Evolutionary conservation across 2,113 vertebrate species (phyloP).

Genomic region (Tympanuchus pallidicinctus): DNA sequence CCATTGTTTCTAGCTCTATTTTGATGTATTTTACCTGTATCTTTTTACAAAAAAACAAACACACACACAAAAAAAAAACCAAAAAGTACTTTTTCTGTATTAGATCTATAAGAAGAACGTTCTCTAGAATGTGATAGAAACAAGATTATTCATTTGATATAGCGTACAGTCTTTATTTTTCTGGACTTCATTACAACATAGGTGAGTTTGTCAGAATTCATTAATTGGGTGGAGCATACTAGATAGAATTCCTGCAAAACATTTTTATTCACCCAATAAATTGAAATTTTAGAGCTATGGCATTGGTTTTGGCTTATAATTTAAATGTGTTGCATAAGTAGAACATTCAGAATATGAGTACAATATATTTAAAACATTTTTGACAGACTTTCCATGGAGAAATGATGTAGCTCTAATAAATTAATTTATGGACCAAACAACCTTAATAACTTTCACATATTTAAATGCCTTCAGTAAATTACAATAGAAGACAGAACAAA

Average conservation of each 20-base stretch:
- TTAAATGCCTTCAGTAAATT: neutral
- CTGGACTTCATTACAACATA: neutral
- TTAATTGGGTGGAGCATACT: neutral
- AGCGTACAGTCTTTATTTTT: neutral
- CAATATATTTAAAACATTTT: neutral
- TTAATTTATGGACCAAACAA: neutral
- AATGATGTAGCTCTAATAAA: neutral
- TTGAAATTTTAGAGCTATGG: neutral
- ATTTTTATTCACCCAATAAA: fast-evolving
- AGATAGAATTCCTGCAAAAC: neutral
- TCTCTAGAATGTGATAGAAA: neutral
- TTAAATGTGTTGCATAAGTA: neutral
- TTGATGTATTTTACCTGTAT: neutral
- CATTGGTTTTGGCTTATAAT: neutral
- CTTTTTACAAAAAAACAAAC: no score
- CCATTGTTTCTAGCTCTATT: neutral
- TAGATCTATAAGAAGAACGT: neutral
- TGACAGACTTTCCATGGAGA: neutral
- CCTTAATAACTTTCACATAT: neutral
- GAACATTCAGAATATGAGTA: neutral
- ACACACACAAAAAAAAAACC: no score
- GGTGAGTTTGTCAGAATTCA: neutral
- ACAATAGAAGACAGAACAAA: neutral
- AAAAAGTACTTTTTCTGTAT: no score
- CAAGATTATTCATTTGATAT: neutral